These are phyloP conservation scores for Lota lota DNA, from an alignment of 2,113 vertebrate species.

Conservation along the genomic window DNA sequence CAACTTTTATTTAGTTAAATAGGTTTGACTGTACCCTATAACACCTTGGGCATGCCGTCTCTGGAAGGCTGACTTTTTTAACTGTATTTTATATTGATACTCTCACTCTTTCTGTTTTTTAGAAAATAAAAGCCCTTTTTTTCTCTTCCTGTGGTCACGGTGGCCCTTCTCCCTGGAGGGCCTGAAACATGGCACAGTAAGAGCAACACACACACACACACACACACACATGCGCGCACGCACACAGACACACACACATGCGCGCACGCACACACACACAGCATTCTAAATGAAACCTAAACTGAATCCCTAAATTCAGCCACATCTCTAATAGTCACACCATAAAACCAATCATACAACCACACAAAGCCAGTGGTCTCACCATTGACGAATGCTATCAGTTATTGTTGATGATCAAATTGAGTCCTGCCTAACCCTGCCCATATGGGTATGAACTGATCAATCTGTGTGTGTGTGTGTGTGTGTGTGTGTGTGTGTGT, in stretches of 20 bases:
- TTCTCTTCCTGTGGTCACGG: slow-evolving; percentile 14
- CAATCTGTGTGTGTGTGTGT: no score
- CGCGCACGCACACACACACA: background rate
- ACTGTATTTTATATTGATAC: background rate
- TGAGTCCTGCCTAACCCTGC: no score
- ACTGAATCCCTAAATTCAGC: no score
- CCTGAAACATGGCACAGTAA: slow-evolving; percentile 74
- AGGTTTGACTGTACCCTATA: no score
- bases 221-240: background rate
- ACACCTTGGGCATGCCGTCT: background rate
- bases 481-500: no score
- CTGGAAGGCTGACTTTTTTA: no score
- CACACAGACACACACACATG: background rate
- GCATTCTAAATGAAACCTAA: background rate
- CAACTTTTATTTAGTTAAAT: no score
- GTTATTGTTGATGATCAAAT: no score
- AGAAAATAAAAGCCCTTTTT: slow-evolving; percentile 16
- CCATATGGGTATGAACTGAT: no score
- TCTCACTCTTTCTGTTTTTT: slow-evolving; percentile 23
- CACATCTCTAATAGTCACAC: no score
- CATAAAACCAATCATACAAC: no score
- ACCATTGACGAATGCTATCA: background rate
- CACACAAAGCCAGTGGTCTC: no score
- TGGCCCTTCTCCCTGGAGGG: slow-evolving; percentile 32
- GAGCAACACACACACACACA: background rate